phyloP scores from a whole-genome alignment of 1,140 invertebrate genomes.

The Ceratitis capitata region DNA sequence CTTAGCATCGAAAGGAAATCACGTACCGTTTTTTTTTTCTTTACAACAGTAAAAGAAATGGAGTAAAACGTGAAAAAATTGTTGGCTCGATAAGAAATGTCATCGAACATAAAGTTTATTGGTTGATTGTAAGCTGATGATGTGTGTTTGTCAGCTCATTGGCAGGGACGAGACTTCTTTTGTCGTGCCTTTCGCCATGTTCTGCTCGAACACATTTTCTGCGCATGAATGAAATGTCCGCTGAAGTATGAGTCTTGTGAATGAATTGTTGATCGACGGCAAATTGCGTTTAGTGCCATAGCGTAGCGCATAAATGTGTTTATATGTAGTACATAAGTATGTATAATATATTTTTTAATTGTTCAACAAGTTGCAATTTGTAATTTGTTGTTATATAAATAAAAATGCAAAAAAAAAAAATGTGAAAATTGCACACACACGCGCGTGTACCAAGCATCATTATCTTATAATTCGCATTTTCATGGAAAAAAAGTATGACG shows the following conservation, averaged over 20 bases:
- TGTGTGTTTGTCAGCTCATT: not conserved
- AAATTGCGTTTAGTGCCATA: not conserved
- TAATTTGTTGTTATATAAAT: not conserved
- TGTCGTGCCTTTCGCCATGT: not conserved
- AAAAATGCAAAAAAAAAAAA: not conserved
- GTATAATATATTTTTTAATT: not conserved
- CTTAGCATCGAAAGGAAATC: not conserved
- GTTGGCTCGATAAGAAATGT: not conserved
- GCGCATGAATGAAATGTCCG: not conserved
- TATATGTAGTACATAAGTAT: no score
- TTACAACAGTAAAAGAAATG: not conserved
- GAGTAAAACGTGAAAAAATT: not conserved
- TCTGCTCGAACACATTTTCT: not conserved
- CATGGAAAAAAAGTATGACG: no score
- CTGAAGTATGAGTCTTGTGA: not conserved
- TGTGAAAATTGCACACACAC: not conserved
- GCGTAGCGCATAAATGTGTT: not conserved
- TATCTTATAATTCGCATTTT: no score
- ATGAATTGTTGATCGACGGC: not conserved
- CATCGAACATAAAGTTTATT: not conserved
- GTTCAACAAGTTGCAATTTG: slow-evolving; percentile 3
- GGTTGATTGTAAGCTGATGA: not conserved
- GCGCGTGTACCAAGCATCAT: no score
- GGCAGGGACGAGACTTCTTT: not conserved
- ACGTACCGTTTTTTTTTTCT: not conserved